Evolutionary conservation across 92 coral and sea anemone species (phyloP), one percentile per base, ranked within the genome.

Genomic region (Porites evermanni): DNA sequence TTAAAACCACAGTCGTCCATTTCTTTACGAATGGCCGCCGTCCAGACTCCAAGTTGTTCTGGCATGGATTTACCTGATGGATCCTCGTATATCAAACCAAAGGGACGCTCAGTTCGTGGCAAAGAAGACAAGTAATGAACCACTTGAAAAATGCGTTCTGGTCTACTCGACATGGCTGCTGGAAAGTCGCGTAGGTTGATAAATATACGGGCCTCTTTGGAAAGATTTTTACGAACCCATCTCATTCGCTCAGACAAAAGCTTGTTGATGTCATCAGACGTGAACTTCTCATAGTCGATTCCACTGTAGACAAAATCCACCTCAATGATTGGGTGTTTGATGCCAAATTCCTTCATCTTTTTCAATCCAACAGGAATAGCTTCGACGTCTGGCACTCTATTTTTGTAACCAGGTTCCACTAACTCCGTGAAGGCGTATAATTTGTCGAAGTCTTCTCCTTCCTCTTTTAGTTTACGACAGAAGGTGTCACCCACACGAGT

Each of bases 151-250:
- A 90, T 73, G 47, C 93, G 82, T 9, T 77, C 69, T 14, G 89
- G 89, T 44, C 72, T 67, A 47, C 67, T 67, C 19, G 17, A 65
- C 86, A 89, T 89, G 52, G 87, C 84, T 64, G 84, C 90, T 6
- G 93, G 89, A 54, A 90, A 61, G 65, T 90, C 93, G 8, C 93
- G 87, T 17, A 90, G 76, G 79, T 90, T 90, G 26, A 86, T 58
- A 9, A 90, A 47, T 65, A 84, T 74, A n/a, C 60, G 68, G 18
- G 88, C 74, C 20, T 89, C 85, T 13, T 53, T 24, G 6, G 89
- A 84, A 10, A 83, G 75, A 16, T 83, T 69, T n/a, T 53, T n/a
- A 10, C 85, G 86, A 64, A 75, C 79, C 89, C 92, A 89, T 53
- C 79, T 50, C 26, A 89, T 53, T 3, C 88, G 77, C 10, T 84